Evolutionary conservation across 2,113 vertebrate genomes (phyloP).

Genomic region (Urocitellus parryii): DNA sequence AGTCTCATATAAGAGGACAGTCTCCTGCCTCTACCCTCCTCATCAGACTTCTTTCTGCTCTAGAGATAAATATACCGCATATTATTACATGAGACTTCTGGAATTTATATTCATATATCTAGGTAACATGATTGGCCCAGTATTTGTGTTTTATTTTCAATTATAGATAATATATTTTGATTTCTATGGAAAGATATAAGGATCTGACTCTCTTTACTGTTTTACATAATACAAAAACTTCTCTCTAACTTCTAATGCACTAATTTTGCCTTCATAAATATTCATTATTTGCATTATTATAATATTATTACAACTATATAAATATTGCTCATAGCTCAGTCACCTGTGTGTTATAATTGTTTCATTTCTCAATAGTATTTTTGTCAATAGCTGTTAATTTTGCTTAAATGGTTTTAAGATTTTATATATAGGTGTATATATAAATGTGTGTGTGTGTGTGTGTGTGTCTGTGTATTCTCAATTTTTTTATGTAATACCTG

Average conservation of each 20-base stretch:
- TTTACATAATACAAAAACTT: background rate
- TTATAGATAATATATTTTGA: background rate
- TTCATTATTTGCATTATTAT: background rate
- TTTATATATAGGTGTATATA: background rate
- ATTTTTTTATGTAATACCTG: background rate
- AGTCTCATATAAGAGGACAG: background rate
- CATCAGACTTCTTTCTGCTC: background rate
- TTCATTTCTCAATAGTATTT: background rate
- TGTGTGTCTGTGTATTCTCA: background rate
- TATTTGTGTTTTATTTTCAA: background rate
- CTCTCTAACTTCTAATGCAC: background rate
- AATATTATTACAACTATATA: background rate
- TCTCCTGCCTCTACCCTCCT: background rate
- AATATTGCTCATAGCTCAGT: background rate
- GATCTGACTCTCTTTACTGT: background rate
- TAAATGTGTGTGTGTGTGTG: no score
- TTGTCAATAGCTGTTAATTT: background rate
- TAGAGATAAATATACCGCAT: background rate
- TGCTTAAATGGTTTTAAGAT: background rate
- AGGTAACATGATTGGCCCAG: background rate
- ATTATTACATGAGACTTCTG: background rate
- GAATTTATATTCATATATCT: background rate
- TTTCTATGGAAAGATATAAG: background rate
- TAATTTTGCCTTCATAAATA: constrained; percentile 13
- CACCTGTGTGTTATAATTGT: background rate